Base-by-base conservation (phyloP, 2,113 vertebrate genomes). In the Chelonoidis abingdonii region DNA sequence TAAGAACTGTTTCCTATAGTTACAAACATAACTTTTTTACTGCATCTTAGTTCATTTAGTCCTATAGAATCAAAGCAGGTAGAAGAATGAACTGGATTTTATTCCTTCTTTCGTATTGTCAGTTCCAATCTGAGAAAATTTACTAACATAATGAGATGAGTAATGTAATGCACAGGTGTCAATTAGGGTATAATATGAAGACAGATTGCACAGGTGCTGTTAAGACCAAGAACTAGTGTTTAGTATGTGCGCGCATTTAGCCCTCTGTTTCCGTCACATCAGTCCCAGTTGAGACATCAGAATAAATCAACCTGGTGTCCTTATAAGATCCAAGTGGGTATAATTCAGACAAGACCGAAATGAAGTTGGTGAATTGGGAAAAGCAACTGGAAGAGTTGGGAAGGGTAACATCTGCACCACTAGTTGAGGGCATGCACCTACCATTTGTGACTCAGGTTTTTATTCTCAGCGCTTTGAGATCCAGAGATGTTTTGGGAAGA, bases 1-100 rank as follows among this genome's bases (percentile, higher is more conserved):
- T 27, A 27, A 72, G n/a, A 84, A 22, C 12, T 84, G 1, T 41
- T 88, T 96, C n/a, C n/a, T 83, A 85, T 80, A 91, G 13, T 35
- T 90, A 56, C 86, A 89, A 83, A 7, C 21, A 19, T 52, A 50
- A 14, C 1, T 35, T 79, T 44, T 72, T 65, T 79, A 47, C 14
- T n/a, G 2, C 24, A 79, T 80, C 53, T 89, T 75, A 29, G 16
- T 9, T 38, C 5, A 31, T 50, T 82, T 88, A 76, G 35, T 2
- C 3, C 2, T 72, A 38, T 41, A 80, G 9, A 38, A 10, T 75
- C 38, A 35, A 86, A n/a, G 14, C 50, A 41, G 5, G 3, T n/a
- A 44, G 22, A 25, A 78, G 41, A 78, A 41, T 81, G 6, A 16
- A 11, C 24, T 76, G 53, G 8, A 6, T 65, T 88, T 53, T 80